Evolutionary conservation across 2,113 vertebrate genomes (phyloP), one percentile per base, ranked within the genome.

Genomic region (Aegotheles bennettii): DNA sequence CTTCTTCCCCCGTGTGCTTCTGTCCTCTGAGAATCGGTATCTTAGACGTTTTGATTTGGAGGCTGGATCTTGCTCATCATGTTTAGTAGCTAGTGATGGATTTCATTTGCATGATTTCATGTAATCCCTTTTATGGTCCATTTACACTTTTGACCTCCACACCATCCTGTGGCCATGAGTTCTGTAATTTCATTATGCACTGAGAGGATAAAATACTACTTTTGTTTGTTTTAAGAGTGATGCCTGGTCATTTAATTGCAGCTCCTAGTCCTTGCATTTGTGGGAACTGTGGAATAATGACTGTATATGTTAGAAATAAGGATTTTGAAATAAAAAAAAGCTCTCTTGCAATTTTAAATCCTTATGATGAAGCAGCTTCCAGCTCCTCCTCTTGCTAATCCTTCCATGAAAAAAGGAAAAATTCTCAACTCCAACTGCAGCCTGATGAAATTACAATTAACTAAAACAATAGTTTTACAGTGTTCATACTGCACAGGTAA

Each of bases 101-200:
- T 95, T 94, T 90, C 2, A 3, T 92, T 96, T 94, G 86, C 83
- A 94, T 95, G 90, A 90, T 93, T 97, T 95, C 86, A 80, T 84
- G 89, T 92, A 90, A 95, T 95, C 89, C 89, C 42, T 90, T 97
- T 96, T 93, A 84, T 90, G 79, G 80, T 89, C 89, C 83, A 86
- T 94, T 92, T 97, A 94, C 79, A 90, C 94, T 95, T 95, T 93
- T 93, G 93, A 94, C 91, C 92, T 95, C 89, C 80, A 70, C 71
- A 80, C 94, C 83, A 77, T 94, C 86, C 83, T 77, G 60, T 86
- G 64, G 79, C 94, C 94, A 67, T 63, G 92, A 95, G 83, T 94
- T 95, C 88, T 4, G 9, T 95, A 95, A 96, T 93, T 96, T 93
- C 87, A 51, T 96, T 95, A 91, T 9, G 3, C 43, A 28, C 75